Evolutionary conservation across 2,797 vertebrate species (phyloP).

Genomic region (Ispidina picta): DNA sequence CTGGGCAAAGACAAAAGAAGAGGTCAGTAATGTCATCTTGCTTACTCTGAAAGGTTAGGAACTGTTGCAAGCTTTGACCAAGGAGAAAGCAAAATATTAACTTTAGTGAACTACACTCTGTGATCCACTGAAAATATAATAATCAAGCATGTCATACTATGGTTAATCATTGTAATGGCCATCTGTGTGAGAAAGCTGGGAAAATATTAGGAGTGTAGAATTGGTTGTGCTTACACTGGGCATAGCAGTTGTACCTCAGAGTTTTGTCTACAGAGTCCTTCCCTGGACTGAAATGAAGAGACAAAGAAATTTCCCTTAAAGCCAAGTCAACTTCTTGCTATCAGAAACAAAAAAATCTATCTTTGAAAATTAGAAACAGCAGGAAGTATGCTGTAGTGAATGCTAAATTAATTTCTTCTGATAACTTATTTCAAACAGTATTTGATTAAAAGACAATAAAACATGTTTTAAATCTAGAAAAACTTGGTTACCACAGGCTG

Average conservation of each 20-base stretch:
- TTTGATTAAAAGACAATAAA: conserved; percentile 66
- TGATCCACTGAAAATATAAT: conserved; percentile 15
- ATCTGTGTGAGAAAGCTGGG: not conserved
- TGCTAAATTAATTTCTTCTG: conserved; percentile 56
- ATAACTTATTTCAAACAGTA: conserved; percentile 43
- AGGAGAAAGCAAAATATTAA: not conserved
- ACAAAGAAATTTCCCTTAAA: not conserved
- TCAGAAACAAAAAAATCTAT: conserved; percentile 42
- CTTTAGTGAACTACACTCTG: not conserved
- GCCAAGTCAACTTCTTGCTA: not conserved
- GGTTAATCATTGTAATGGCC: not conserved
- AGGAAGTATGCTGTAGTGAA: not conserved
- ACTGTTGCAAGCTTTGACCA: not conserved
- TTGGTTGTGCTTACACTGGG: not conserved
- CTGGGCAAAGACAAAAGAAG: not conserved
- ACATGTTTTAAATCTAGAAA: conserved; percentile 55
- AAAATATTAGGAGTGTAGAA: not conserved
- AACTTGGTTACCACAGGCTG: conserved; percentile 1
- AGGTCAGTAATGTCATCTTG: conserved; percentile 8
- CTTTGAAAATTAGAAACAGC: conserved; percentile 52
- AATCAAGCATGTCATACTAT: not conserved
- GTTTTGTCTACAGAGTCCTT: not conserved
- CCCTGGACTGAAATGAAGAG: not conserved
- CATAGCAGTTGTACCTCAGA: not conserved
- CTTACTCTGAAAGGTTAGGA: conserved; percentile 27